Percentiles rank a stretch among this genome's conserved stretches.
phyloP scores from a whole-genome alignment of 2,113 vertebrate species.

The Mesoclemmys tuberculata region DNA sequence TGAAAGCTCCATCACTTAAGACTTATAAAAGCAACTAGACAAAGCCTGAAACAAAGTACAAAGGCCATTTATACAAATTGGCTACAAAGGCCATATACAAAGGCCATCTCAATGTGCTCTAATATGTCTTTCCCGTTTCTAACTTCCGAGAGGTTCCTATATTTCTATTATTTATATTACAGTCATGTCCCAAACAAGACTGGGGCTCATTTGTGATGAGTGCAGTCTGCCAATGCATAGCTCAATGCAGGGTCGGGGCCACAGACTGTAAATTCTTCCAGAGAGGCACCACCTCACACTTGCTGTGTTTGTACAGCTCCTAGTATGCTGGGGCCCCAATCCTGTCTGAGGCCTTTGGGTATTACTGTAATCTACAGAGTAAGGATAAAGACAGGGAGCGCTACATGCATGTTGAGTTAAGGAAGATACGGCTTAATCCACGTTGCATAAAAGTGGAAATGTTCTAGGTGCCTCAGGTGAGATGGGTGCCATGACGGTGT shows the following conservation, averaged over 20 bases:
- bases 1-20: constrained; percentile 48
- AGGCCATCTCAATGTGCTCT: neutral
- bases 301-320: neutral
- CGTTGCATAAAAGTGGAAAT: neutral
- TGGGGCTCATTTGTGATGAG: accelerated
- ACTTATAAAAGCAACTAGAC: constrained; percentile 56
- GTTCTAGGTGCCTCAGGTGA: neutral
- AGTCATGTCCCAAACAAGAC: neutral
- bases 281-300: accelerated
- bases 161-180: neutral
- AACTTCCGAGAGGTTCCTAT: constrained; percentile 63
- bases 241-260: neutral
- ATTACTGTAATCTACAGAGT: neutral
- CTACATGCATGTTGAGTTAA: neutral
- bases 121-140: constrained; percentile 59
- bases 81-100: no score
- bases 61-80: neutral
- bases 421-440: neutral
- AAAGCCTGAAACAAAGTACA: constrained; percentile 55
- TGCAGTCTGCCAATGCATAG: neutral
- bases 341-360: neutral
- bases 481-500: neutral
- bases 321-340: accelerated
- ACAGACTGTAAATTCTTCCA: neutral
- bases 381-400: neutral